Conservation (phyloP, 1,140 invertebrate genomes). For the Thaumatotibia leucotreta region DNA sequence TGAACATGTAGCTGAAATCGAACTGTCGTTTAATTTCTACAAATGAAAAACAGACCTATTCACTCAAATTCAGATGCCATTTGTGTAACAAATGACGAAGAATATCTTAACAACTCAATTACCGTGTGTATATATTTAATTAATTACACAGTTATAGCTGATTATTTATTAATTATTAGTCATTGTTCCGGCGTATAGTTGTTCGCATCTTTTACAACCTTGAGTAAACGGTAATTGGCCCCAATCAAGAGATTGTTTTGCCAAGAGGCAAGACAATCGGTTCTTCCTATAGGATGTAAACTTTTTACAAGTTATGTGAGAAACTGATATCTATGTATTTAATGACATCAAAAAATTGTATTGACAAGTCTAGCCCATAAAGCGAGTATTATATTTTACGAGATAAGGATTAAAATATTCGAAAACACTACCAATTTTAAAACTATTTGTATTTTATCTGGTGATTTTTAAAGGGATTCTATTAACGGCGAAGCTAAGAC, state of each 20-base stretch:
- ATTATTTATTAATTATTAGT: slow-evolving; percentile 7
- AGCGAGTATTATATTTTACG: too few relatives aligned
- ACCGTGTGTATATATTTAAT: background rate
- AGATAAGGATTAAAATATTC: too few relatives aligned
- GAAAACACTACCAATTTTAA: too few relatives aligned
- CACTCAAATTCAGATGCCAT: too few relatives aligned
- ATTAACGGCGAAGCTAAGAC: too few relatives aligned
- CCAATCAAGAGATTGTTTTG: slow-evolving; percentile 1
- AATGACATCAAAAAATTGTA: background rate
- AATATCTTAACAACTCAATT: background rate
- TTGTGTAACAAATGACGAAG: background rate
- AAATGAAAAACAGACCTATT: too few relatives aligned
- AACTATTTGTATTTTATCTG: too few relatives aligned
- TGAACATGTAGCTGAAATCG: too few relatives aligned
- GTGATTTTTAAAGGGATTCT: too few relatives aligned
- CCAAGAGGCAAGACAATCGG: slow-evolving; percentile 1
- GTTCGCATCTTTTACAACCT: background rate
- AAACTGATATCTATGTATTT: background rate
- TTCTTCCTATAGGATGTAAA: background rate
- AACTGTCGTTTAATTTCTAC: too few relatives aligned
- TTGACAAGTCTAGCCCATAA: too few relatives aligned
- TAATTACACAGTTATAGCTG: background rate
- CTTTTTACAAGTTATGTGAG: background rate
- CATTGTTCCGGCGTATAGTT: background rate
- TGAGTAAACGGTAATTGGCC: background rate